Evolutionary conservation across 2,113 vertebrate species (phyloP).

Genomic region (Reinhardtius hippoglossoides): DNA sequence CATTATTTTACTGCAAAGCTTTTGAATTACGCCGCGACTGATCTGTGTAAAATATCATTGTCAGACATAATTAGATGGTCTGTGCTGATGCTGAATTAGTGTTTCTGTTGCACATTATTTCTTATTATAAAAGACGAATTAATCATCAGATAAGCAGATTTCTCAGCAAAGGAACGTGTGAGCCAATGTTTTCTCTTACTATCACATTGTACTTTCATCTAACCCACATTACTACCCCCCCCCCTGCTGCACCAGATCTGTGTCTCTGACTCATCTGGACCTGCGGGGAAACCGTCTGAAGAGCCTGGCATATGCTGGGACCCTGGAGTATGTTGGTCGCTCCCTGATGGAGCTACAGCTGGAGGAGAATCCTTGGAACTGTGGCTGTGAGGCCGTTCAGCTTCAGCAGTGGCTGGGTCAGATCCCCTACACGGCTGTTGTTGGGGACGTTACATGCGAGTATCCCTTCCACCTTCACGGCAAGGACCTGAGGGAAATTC

Average conservation of each 20-base stretch:
- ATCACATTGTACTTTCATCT: slow-evolving; percentile 49
- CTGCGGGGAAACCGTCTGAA: slow-evolving; percentile 97
- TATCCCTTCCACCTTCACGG: slow-evolving; percentile 98
- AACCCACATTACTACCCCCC: slow-evolving; percentile 38
- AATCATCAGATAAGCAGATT: slow-evolving; percentile 49
- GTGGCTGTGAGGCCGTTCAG: slow-evolving; percentile 94
- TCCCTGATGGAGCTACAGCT: slow-evolving; percentile 98
- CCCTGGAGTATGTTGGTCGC: slow-evolving; percentile 95
- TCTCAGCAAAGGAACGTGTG: slow-evolving; percentile 26
- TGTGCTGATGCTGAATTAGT: slow-evolving; percentile 40
- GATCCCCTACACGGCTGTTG: slow-evolving; percentile 95
- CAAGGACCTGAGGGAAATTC: slow-evolving; percentile 95
- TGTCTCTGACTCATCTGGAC: slow-evolving; percentile 98
- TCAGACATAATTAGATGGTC: slow-evolving; percentile 40
- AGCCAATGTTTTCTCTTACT: slow-evolving; percentile 39
- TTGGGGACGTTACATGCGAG: slow-evolving; percentile 97
- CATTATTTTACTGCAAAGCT: slow-evolving; percentile 54
- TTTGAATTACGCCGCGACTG: slow-evolving; percentile 48
- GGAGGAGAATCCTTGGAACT: slow-evolving; percentile 99
- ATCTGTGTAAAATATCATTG: slow-evolving; percentile 46
- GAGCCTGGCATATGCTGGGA: slow-evolving; percentile 92
- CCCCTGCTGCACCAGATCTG: slow-evolving; percentile 81
- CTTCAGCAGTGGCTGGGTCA: slow-evolving; percentile 95
- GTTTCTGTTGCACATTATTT: slow-evolving; percentile 36
- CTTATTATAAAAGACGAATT: slow-evolving; percentile 30